A percentile compares a stretch with the other conserved stretches of the same genome.
Conservation (phyloP, 2,113 vertebrate genomes). For the Catharus bicknelli region DNA sequence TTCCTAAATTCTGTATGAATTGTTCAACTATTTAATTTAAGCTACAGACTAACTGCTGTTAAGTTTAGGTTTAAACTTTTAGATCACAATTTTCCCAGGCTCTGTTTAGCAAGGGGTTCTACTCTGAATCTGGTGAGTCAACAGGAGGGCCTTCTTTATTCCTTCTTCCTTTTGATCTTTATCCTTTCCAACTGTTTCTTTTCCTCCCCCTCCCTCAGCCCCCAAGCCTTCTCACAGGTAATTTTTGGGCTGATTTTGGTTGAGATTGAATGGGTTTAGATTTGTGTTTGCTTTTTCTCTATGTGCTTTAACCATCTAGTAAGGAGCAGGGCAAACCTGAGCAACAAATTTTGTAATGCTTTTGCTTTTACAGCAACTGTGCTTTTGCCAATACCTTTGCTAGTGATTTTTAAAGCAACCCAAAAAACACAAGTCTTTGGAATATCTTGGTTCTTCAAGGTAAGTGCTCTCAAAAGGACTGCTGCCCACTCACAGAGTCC, state of each 20-base stretch:
- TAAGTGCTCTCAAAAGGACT: not conserved
- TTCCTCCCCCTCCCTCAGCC: no score
- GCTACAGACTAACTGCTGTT: not conserved
- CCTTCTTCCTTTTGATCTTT: not conserved
- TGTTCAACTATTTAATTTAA: not conserved
- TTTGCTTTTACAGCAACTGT: not conserved
- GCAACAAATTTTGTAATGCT: not conserved
- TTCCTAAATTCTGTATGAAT: not conserved
- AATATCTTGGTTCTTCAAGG: not conserved
- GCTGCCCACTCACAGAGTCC: not conserved
- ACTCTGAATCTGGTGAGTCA: not conserved
- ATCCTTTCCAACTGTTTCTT: not conserved
- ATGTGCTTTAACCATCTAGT: not conserved
- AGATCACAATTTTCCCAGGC: not conserved
- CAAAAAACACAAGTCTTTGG: not conserved
- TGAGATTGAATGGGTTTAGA: not conserved
- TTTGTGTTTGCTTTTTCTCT: not conserved
- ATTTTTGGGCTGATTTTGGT: not conserved
- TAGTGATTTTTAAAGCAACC: not conserved
- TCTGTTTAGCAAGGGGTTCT: rapidly evolving
- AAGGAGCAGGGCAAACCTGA: not conserved
- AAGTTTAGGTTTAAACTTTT: not conserved
- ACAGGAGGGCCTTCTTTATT: not conserved
- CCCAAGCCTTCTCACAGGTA: not conserved
- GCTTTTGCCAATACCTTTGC: not conserved